Base-by-base conservation (phyloP, 1,140 invertebrate species). In the Heliconius hewitsoni region DNA sequence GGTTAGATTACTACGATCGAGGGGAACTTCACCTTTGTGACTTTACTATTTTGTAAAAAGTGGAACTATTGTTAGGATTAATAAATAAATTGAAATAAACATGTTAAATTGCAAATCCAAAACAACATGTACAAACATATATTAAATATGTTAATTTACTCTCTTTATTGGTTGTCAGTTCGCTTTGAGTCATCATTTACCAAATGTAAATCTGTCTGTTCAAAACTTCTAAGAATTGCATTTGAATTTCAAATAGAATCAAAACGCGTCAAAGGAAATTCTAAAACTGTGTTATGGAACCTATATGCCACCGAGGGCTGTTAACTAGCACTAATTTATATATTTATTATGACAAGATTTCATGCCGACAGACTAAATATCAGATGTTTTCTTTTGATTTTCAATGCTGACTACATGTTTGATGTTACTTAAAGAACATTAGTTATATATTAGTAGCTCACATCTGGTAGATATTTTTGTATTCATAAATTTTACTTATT, bases 1-100 rank as follows among this genome's bases (percentile, higher is more conserved):
- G 74, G 57, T 57, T 80, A 39, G 42, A 80, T 76, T 76, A 71
- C 50, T 72, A 50, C 60, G 74, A 76, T 80, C 50, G 57, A 39
- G 23, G 4, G 42, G 78, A 80, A 73, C 76, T 55, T 27, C 73
- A 30, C 46, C 27, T 75, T 55, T 76, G 52, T 60, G 60, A 9
- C 23, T 23, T 66, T 66, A 66, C 60, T 30, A 27, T 27, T 27
- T 66, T 66, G 23, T 13, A 66, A 66, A 66, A 66, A 27, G 27
- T 66, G 11, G 23, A 66, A 13, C 23, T 27, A 30, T 27, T 46
- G 3, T 3, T 30, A 13, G 13, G n/a, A 8, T 23, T 57, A 9
- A 57, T 23, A 57, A 57, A 57, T 57, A 2, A 23, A 23, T 57
- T 57, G 55, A 57, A 57, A 57, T 23, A 57, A 23, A n/a, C 52